Base-by-base conservation (phyloP, 2,797 vertebrate species). In the Pseudomugil gertrudae region DNA sequence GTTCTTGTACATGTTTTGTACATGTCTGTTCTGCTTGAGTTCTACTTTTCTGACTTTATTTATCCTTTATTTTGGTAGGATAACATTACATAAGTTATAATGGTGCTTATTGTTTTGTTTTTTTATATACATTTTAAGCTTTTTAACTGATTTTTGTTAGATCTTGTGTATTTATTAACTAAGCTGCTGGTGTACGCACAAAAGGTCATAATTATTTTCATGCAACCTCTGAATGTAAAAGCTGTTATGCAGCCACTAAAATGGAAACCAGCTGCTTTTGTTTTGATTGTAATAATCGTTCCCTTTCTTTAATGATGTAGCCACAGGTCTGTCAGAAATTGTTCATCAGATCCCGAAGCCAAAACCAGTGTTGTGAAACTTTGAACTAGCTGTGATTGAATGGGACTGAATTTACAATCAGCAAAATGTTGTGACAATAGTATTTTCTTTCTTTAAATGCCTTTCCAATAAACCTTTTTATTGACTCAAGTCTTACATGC, bases 381-480 rank as follows among this genome's bases (percentile, higher is more conserved):
- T 40, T 40, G 15, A 40, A 5, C 2, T 3, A 38, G 36, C 2
- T 38, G 1, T 54, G n/a, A 21, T 3, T 63, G 45, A 50, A 50
- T 51, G 8, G 19, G 21, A 52, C 52, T 15, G n/a, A n/a, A n/a
- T n/a, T n/a, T n/a, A 2, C 24, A 33, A 17, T 69, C 62, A 9
- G 36, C 43, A 47, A 3, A 13, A 7, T 47, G 14, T 17, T 63
- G 15, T 55, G 9, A 57, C 66, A 66, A 56, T 3, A 26, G 32
- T 57, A 51, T 26, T 32, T 7, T 17, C 10, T 30, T 7, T 52
- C 2, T 45, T 52, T 51, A 66, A 27, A 45, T 78, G 65, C 69
- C 69, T 74, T 80, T 27, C 1, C 75, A 90, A 79, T 80, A 89
- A 89, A 84, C 36, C 1, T 54, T 72, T n/a, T 76, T 57, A 63